Evolutionary conservation across 2,797 vertebrate genomes (phyloP).

Genomic region (Poeciliopsis presidionis): DNA sequence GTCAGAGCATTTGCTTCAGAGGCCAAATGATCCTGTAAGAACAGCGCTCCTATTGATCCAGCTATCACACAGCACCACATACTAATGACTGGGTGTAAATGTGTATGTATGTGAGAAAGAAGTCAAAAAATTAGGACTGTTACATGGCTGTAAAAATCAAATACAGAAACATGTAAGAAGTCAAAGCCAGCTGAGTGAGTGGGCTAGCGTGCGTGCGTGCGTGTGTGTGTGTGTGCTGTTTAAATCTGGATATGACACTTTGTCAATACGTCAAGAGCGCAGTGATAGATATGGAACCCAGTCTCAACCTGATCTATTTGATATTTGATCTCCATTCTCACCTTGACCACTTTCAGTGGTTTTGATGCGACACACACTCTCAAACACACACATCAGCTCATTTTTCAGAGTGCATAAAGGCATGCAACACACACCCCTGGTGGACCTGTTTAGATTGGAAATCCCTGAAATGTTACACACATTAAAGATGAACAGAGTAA

Average conservation of each 20-base stretch:
- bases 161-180: conserved; percentile 22
- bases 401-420: background rate
- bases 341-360: conserved; percentile 51
- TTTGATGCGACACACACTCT: background rate
- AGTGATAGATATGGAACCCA: conserved; percentile 59
- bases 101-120: conserved; percentile 8
- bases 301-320: conserved; percentile 58
- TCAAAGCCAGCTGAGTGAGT: background rate
- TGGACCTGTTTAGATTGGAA: background rate
- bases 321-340: conserved; percentile 64
- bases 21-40: conserved; percentile 79
- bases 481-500: background rate
- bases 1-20: conserved; percentile 73
- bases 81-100: conserved; percentile 52
- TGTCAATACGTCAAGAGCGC: conserved; percentile 60
- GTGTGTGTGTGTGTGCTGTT: conserved; percentile 10
- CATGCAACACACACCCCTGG: background rate
- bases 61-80: conserved; percentile 66
- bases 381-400: background rate
- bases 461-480: conserved; percentile 2
- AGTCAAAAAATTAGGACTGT: background rate
- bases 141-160: background rate
- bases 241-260: conserved; percentile 44
- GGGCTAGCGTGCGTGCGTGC: background rate
- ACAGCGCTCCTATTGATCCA: conserved; percentile 70